These are phyloP conservation scores for Pholis gunnellus DNA, from an alignment of 2,113 vertebrate genomes.

Conservation along the genomic window DNA sequence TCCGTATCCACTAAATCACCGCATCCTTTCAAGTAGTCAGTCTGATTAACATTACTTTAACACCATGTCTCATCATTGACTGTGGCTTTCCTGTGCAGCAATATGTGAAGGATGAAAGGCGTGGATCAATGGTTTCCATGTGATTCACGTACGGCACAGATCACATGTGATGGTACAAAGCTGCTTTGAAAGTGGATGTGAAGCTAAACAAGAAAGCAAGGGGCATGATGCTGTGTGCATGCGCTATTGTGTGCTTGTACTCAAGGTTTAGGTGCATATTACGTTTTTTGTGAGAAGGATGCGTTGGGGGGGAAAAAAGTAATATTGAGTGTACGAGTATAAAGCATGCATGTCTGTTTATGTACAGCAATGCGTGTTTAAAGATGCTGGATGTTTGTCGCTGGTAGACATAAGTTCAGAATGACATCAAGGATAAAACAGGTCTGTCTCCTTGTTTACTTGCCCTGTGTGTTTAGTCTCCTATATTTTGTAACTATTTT, in stretches of 20 bases:
- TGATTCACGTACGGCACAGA: constrained; percentile 18
- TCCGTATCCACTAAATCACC: constrained; percentile 26
- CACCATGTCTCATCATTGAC: constrained; percentile 23
- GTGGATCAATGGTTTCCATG: constrained; percentile 32
- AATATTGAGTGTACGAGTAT: not conserved
- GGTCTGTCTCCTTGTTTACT: not conserved
- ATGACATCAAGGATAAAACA: not conserved
- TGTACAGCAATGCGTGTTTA: not conserved
- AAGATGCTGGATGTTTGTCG: not conserved
- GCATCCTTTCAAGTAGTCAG: constrained; percentile 46
- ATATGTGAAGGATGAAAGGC: constrained; percentile 43
- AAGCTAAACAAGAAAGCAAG: constrained; percentile 6
- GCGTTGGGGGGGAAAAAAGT: too few species aligned
- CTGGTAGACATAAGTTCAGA: not conserved
- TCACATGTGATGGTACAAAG: constrained; percentile 3
- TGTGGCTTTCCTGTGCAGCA: constrained; percentile 8
- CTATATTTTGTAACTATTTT: not conserved
- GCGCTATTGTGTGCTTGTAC: not conserved
- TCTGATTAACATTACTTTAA: constrained; percentile 42
- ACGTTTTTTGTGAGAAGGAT: not conserved
- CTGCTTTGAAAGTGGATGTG: constrained; percentile 17
- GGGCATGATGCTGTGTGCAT: not conserved
- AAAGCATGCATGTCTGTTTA: not conserved
- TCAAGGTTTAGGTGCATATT: not conserved
- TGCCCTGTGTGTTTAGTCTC: not conserved